These are phyloP conservation scores for Pseudococcus viburni DNA, from an alignment of 2,888 invertebrate genomes.

Conservation along the genomic window DNA sequence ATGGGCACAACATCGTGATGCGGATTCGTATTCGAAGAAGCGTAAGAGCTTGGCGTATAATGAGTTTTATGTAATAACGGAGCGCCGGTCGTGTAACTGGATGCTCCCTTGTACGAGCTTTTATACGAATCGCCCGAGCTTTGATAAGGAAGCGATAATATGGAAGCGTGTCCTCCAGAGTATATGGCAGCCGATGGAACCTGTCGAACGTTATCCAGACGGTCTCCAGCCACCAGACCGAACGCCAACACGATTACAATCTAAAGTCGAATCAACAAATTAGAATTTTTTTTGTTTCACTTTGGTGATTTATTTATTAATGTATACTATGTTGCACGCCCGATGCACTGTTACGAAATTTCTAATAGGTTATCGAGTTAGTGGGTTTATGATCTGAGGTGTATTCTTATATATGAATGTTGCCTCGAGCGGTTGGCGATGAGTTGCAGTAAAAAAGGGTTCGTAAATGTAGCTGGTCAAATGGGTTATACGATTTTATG, in stretches of 20 bases:
- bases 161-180: slow-evolving; percentile 56
- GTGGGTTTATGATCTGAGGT: slow-evolving; percentile 18
- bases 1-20: slow-evolving; percentile 74
- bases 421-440: not conserved
- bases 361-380: slow-evolving; percentile 40
- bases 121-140: slow-evolving; percentile 37
- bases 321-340: slow-evolving; percentile 28
- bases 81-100: slow-evolving; percentile 51
- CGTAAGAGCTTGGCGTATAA: slow-evolving; percentile 54
- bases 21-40: slow-evolving; percentile 47
- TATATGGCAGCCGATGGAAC: slow-evolving; percentile 52
- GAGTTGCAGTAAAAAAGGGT: slow-evolving; percentile 45
- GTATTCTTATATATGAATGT: not conserved
- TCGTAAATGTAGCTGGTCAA: not conserved
- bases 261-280: slow-evolving; percentile 3
- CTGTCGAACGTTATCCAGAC: slow-evolving; percentile 59
- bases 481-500: not conserved
- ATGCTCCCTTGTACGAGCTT: slow-evolving; percentile 56
- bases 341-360: slow-evolving; percentile 22
- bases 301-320: slow-evolving; percentile 33
- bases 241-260: slow-evolving; percentile 25
- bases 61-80: slow-evolving; percentile 63
- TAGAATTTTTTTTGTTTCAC: not conserved
- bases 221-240: slow-evolving; percentile 51
- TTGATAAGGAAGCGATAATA: slow-evolving; percentile 59